Evolutionary conservation across 1,140 invertebrate species (phyloP), one percentile per base, ranked within the genome.

Genomic region (Bombus cullumanus): DNA sequence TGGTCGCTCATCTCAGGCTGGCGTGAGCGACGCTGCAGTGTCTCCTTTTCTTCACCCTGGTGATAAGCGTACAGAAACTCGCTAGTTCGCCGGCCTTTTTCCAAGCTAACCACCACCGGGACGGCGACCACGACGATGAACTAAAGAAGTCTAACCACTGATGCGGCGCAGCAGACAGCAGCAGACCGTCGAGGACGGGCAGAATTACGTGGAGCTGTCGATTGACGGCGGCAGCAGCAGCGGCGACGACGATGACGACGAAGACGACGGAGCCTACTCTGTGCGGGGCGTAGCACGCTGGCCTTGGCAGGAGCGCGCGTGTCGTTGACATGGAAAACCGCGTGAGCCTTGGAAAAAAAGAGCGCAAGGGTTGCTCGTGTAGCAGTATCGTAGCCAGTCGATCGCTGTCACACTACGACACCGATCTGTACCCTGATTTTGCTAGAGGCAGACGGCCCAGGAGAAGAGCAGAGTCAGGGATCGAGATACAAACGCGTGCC

Each of bases 1-100:
- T 95, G 95, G 94, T 96, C 96, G 95, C 96, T 97, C 96, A 97
- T 97, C 95, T 96, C 94, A 94, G 87, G 90, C 85, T 91, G 80
- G 77, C 82, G 71, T 66, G 86, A 92, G 78, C 85, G 79, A 88
- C 87, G 89, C 76, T 88, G 89, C 79, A 57, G 57, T 73, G 64
- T 69, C 43, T 87, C 78, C 71, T 88, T 59, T 73, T 84, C 69
- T 80, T 86, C 68, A 39, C 57, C 66, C 86, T 84, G 75, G 22
- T 37, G 6, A 77, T 47, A 34, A 73, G 53, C 43, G 31, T 87
- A 68, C 25, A 37, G 41, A 57, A 76, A 59, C 53, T 57, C 69
- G 15, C 74, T 62, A 68, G 37, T 66, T 83, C 78, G 85, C 72
- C 73, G 81, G 43, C n/a, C 62, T 34, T 83, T 57, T 41, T 57